Evolutionary conservation across 2,888 invertebrate species (phyloP).

Genomic region (Cactoblastis cactorum): DNA sequence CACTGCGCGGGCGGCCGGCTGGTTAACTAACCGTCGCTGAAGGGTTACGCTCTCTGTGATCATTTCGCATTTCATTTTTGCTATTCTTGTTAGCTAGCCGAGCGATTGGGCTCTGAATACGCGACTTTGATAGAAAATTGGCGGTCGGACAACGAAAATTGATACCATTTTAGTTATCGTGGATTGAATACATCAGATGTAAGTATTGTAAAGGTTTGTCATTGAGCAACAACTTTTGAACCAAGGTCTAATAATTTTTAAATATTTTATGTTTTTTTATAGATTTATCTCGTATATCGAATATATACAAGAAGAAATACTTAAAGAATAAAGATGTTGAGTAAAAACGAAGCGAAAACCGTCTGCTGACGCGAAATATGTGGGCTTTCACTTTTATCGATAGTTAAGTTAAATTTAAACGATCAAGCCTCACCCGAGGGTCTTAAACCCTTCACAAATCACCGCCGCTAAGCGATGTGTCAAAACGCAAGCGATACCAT

Average conservation of each 20-base stretch:
- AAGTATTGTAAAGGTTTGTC: no score
- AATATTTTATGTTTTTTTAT: no score
- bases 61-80: constrained; percentile 55
- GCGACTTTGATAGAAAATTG: constrained; percentile 25
- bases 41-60: constrained; percentile 64
- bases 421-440: constrained; percentile 36
- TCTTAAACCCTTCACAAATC: constrained; percentile 63
- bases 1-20: constrained; percentile 29
- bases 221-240: no score
- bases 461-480: constrained; percentile 64
- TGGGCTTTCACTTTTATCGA: constrained; percentile 23
- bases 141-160: constrained; percentile 10
- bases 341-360: no score
- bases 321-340: no score
- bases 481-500: constrained; percentile 66
- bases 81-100: constrained; percentile 54
- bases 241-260: no score
- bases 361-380: no score
- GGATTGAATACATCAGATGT: no score
- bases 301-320: no score
- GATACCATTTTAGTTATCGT: background rate
- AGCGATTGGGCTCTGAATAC: constrained; percentile 30
- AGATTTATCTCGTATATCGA: no score
- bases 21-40: constrained; percentile 66
- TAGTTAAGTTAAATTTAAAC: constrained; percentile 23